Evolutionary conservation across 2,113 vertebrate genomes (phyloP), one percentile per base, ranked within the genome.

Genomic region (Phalacrocorax pelagicus): DNA sequence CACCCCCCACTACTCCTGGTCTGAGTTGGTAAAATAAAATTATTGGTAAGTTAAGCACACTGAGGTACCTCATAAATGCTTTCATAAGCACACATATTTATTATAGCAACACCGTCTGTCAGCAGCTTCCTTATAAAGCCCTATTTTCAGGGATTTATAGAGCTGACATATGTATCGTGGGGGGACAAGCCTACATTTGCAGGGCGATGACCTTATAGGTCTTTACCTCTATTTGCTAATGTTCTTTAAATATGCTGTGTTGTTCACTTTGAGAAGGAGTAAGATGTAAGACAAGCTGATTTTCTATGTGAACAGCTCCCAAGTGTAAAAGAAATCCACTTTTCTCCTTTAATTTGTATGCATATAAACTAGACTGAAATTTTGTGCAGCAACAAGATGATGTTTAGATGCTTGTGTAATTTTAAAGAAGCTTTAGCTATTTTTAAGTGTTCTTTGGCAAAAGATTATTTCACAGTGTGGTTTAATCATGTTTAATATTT

Each of bases 41-140:
- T 74, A 88, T 23, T 74, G 54, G 81, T 61, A 84, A 88, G 55
- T 83, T 82, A 66, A 85, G 70, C 29, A 69, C 34, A 62, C 27
- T 46, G 8, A 91, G 44, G 70, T 34, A 67, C 49, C 49, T 81
- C 94, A 61, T 88, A 72, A 86, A 78, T 79, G 80, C 90, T 92
- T 95, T 92, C 90, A 88, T 91, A 96, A 96, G 94, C 29, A 67
- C 54, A 74, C 62, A 79, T 65, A 82, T 83, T 94, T 95, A 93
- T 88, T 89, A 91, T 86, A 92, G 92, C 70, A 96, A 94, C 86
- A 84, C 81, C 32, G 58, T 92, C 95, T 94, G 92, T 94, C 95
- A 95, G 66, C 58, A 92, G 40, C 66, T 94, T 94, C 86, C 49
- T 95, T 94, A 81, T 81, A 91, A 97, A 94, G 83, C 57, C 27